phyloP scores from a whole-genome alignment of 2,888 invertebrate species.

The Parapristionchus giblindavisi region DNA sequence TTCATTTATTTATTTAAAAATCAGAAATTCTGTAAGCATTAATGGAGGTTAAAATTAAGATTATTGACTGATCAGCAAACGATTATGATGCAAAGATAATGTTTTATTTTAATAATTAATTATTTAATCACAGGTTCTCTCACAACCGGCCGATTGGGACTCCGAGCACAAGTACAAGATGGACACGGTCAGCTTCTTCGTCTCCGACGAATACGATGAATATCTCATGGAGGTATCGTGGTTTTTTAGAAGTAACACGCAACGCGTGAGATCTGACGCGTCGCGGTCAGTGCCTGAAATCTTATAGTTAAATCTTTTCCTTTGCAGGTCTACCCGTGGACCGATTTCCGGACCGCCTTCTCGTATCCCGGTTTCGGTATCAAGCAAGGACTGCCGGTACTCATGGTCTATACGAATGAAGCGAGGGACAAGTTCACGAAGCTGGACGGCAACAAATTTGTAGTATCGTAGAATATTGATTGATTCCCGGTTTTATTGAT shows the following conservation, averaged over 20 bases:
- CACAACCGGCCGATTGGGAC: slow-evolving; percentile 79
- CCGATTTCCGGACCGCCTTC: slow-evolving; percentile 47
- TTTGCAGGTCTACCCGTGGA: slow-evolving; percentile 48
- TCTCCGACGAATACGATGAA: slow-evolving; percentile 55
- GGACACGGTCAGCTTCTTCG: slow-evolving; percentile 59
- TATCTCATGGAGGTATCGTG: slow-evolving; percentile 51
- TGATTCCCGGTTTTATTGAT: too few relatives aligned
- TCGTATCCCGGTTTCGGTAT: slow-evolving; percentile 51
- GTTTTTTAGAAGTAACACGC: too few relatives aligned
- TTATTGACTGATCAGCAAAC: too few relatives aligned
- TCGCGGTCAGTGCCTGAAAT: not conserved
- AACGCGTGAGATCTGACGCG: not conserved
- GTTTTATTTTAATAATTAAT: too few relatives aligned
- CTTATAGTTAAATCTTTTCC: not conserved
- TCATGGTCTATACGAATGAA: slow-evolving; percentile 28
- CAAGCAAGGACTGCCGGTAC: slow-evolving; percentile 41
- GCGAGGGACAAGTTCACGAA: slow-evolving; percentile 25
- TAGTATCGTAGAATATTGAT: not conserved
- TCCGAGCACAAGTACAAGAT: slow-evolving; percentile 76
- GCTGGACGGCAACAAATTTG: slow-evolving; percentile 28
- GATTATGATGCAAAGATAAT: too few relatives aligned
- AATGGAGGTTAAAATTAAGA: too few relatives aligned
- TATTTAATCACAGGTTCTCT: slow-evolving; percentile 48
- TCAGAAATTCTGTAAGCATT: too few relatives aligned
- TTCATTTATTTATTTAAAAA: too few relatives aligned